A percentile compares a stretch with the other conserved stretches of the same genome.
phyloP scores from a whole-genome alignment of 2,113 vertebrate species.

The Pollimyrus isidori region DNA sequence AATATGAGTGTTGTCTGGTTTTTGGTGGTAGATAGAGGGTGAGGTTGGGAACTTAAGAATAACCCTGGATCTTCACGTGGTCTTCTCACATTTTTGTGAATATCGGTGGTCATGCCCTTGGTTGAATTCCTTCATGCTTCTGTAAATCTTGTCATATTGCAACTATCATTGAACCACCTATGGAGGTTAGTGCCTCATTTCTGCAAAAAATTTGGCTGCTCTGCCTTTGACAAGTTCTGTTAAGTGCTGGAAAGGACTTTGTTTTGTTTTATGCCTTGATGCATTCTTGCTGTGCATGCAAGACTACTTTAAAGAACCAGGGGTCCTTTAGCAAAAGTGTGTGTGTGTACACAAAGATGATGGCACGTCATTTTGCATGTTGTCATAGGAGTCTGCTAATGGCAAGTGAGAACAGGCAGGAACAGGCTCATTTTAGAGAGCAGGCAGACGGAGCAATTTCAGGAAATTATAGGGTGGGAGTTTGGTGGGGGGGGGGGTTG shows the following conservation, averaged over 20 bases:
- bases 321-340: not conserved
- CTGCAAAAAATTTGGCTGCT: not conserved
- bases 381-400: not conserved
- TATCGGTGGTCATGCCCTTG: not conserved
- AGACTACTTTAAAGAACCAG: not conserved
- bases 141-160: not conserved
- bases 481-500: conserved; percentile 13
- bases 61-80: not conserved
- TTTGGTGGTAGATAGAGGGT: not conserved
- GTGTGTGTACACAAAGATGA: not conserved
- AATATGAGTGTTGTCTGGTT: conserved; percentile 24
- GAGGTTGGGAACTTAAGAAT: not conserved
- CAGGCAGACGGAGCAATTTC: conserved; percentile 46
- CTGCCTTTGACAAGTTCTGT: not conserved
- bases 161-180: not conserved
- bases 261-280: not conserved
- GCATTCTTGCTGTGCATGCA: not conserved
- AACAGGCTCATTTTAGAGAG: conserved; percentile 40
- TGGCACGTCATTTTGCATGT: not conserved
- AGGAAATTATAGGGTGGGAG: conserved; percentile 53
- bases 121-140: not conserved
- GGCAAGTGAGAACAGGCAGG: conserved; percentile 19
- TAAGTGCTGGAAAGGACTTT: not conserved
- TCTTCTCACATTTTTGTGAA: not conserved
- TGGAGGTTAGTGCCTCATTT: not conserved